Evolutionary conservation across 2,113 vertebrate genomes (phyloP), one percentile per base, ranked within the genome.

Genomic region (Gymnocephalus cernua): DNA sequence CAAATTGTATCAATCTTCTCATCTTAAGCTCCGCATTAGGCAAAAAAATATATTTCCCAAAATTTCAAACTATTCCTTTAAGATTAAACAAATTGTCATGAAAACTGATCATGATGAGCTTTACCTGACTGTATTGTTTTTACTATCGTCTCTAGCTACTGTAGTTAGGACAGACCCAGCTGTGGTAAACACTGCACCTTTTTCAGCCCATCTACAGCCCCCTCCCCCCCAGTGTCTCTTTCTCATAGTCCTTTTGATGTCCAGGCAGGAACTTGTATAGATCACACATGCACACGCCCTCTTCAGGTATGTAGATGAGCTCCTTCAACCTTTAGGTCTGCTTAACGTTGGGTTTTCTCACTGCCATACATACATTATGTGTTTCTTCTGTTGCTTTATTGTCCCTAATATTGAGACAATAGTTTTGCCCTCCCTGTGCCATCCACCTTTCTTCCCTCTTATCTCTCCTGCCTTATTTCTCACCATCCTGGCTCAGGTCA

Each of bases 201-300:
- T 73, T 83, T 63, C 68, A 74, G 61, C 41, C 66, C 41, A 32
- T 78, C 64, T 47, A 4, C 47, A 41, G 61, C 35, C 29, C 53
- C 71, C 78, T 23, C 2, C 75, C 69, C 74, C 77, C 48, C 27
- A 54, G 51, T 16, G 35, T 83, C 62, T 75, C 77, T 78, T 51
- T 79, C 63, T 66, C 64, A 44, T 82, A n/a, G 66, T 84, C 57
- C 86, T 83, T 70, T 86, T 88, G 68, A 90, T 91, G 66, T 86
- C 86, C 48, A 53, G 59, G 38, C 74, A 74, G 72, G 83, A 88
- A 76, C 74, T 59, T 71, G 35, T 47, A 83, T 32, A 80, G 58
- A 82, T 76, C 64, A 62, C 68, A 72, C 77, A 63, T 44, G 48
- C 62, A 57, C 71, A 86, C 81, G 8, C 79, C 75, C 74, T 68